These are phyloP conservation scores for Adoxophyes honmai DNA, from an alignment of 1,140 invertebrate species.

Conservation along the genomic window DNA sequence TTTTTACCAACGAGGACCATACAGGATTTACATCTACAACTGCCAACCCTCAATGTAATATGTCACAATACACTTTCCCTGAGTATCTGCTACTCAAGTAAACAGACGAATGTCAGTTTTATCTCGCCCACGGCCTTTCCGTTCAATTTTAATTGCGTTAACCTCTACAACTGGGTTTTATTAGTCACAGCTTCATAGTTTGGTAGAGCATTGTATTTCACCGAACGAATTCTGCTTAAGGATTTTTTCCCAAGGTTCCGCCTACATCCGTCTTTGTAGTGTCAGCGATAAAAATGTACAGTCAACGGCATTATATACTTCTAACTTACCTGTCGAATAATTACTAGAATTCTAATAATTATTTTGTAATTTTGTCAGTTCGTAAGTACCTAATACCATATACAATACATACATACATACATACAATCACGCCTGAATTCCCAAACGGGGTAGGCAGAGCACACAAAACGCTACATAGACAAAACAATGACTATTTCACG, in stretches of 20 bases:
- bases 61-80: background rate
- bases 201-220: constrained; percentile 7
- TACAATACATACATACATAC: too few species aligned
- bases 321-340: too few species aligned
- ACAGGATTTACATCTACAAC: too few species aligned
- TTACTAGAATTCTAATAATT: too few species aligned
- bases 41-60: too few species aligned
- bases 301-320: background rate
- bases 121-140: background rate
- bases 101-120: background rate
- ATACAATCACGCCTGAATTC: too few species aligned
- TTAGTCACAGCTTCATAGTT: constrained; percentile 12
- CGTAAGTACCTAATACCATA: too few species aligned
- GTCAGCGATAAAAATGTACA: background rate
- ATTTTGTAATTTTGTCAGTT: too few species aligned
- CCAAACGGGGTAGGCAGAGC: too few species aligned
- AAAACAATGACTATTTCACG: too few species aligned
- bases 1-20: background rate
- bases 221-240: constrained; percentile 11
- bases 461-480: too few species aligned
- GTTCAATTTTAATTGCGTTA: background rate
- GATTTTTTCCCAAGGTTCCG: constrained; percentile 8
- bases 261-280: background rate
- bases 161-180: background rate
- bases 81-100: background rate